phyloP scores from a whole-genome alignment of 2,113 vertebrate species.

The Pseudonaja textilis region DNA sequence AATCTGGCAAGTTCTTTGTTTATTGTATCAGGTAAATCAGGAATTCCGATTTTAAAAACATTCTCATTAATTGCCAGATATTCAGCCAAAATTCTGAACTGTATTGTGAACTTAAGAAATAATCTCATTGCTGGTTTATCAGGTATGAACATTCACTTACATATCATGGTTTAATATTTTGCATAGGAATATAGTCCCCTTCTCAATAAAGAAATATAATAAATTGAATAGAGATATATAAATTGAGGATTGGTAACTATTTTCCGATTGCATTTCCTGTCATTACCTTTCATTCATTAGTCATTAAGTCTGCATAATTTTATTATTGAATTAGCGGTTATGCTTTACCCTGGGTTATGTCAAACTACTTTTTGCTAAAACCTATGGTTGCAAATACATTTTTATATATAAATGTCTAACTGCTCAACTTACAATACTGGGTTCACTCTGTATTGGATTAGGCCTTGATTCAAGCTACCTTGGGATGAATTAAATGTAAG shows the following conservation, averaged over 20 bases:
- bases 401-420: not conserved
- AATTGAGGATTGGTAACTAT: not conserved
- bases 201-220: not conserved
- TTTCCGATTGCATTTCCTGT: not conserved
- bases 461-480: not conserved
- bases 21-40: not conserved
- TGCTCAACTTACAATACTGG: not conserved
- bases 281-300: not conserved
- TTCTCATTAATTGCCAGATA: not conserved
- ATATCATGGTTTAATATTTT: not conserved
- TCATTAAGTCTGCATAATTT: not conserved
- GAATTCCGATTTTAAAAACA: not conserved
- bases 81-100: not conserved
- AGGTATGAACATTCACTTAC: not conserved
- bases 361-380: not conserved
- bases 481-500: not conserved
- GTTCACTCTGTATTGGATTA: not conserved
- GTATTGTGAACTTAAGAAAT: not conserved
- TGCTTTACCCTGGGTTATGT: not conserved
- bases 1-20: not conserved
- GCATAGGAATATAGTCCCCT: not conserved
- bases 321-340: not conserved
- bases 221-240: not conserved
- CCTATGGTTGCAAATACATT: not conserved
- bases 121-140: not conserved